Base-by-base conservation (phyloP, 2,113 vertebrate genomes). In the Acinonyx jubatus region DNA sequence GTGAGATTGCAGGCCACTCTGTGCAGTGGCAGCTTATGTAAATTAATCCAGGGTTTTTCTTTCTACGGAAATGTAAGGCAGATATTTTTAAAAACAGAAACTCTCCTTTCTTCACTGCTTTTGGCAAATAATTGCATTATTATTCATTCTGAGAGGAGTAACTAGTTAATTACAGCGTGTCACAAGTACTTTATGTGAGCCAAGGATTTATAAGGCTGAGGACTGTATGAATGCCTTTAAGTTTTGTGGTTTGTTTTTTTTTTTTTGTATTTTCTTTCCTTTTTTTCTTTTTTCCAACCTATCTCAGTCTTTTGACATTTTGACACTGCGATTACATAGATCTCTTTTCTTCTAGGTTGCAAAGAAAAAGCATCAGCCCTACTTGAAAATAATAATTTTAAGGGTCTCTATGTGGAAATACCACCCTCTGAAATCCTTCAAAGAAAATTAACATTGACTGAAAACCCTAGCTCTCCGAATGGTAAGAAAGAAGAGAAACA, bases 101-200 rank as follows among this genome's bases (percentile, higher is more conserved):
- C 84, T 83, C 94, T 57, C 52, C 80, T 21, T 96, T 97, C 85
- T 80, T 95, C 18, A 50, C 41, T 71, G 80, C 80, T 61, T 97
- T 95, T 97, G 97, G 92, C 66, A 96, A 96, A 97, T 96, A 97
- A 98, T 85, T 97, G 68, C 89, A 93, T 97, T 97, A 98, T 98
- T 98, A 94, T 96, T 96, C 97, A 91, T 94, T 94, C 88, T 95
- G 88, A 98, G 92, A 97, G 92, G 95, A 98, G 96, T 98, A 98
- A 98, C 97, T 98, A 82, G 97, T 96, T 98, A 98, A 98, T 98
- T 98, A 97, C 19, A 97, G 97, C 85, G 36, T 98, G 98, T 96
- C 98, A 97, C 38, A 81, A 85, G 76, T 84, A 86, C 89, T 97
- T 96, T 89, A 91, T 89, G 63, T 76, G 91, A 97, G 94, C 84